Evolutionary conservation across 2,797 vertebrate species (phyloP).

Genomic region (Sebastes flavidus): DNA sequence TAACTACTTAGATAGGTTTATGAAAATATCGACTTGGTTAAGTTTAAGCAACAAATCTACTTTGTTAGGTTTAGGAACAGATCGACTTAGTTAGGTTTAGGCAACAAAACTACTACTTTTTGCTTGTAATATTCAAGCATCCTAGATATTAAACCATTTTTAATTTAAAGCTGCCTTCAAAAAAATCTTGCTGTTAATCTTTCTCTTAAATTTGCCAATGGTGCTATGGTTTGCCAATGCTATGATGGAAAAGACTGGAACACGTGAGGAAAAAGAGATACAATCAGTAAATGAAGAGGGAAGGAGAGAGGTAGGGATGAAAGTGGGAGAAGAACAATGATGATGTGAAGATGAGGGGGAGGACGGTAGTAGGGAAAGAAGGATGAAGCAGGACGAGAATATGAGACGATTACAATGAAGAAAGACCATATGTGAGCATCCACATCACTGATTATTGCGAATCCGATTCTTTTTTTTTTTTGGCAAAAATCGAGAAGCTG

Average conservation of each 20-base stretch:
- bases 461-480: slow-evolving; percentile 19
- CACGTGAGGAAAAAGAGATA: background rate
- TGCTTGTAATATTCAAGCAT: background rate
- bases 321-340: background rate
- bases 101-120: background rate
- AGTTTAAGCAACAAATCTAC: too few relatives aligned
- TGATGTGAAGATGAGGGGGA: background rate
- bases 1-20: too few relatives aligned
- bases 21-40: too few relatives aligned
- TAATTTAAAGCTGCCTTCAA: background rate
- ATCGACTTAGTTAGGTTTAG: too few relatives aligned
- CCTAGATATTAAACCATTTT: background rate
- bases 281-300: background rate
- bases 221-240: too few relatives aligned
- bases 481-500: background rate
- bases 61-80: too few relatives aligned
- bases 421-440: slow-evolving; percentile 1
- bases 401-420: background rate
- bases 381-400: background rate
- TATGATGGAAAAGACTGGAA: background rate
- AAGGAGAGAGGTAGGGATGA: slow-evolving; percentile 3
- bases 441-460: slow-evolving; percentile 32
- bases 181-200: background rate
- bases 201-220: background rate
- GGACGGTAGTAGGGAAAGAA: background rate